Evolutionary conservation across 2,113 vertebrate genomes (phyloP).

Genomic region (Nannospalax galili): DNA sequence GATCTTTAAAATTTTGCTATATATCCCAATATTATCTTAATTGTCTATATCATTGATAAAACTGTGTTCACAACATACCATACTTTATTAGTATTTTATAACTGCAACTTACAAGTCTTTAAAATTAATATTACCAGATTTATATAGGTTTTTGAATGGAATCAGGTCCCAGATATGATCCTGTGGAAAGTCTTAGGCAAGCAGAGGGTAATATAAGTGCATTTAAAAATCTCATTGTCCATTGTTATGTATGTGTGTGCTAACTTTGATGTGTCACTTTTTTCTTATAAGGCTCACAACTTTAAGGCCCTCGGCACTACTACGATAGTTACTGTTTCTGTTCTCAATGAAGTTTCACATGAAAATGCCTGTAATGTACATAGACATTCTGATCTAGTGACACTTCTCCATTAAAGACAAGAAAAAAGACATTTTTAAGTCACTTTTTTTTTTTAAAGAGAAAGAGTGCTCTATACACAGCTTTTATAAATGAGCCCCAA

Average conservation of each 20-base stretch:
- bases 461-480: not conserved
- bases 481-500: constrained; percentile 56
- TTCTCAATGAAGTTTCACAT: constrained; percentile 12
- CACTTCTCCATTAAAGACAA: constrained; percentile 48
- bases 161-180: constrained; percentile 4
- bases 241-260: not conserved
- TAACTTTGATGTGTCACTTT: not conserved
- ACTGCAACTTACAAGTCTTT: not conserved
- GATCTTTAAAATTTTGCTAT: not conserved
- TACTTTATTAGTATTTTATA: not conserved
- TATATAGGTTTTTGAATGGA: constrained; percentile 42
- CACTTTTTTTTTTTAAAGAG: not conserved
- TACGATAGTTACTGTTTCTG: not conserved
- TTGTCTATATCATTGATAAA: constrained; percentile 32
- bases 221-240: not conserved
- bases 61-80: not conserved
- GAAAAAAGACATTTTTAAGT: constrained; percentile 29
- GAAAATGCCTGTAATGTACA: not conserved
- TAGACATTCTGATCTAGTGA: constrained; percentile 41
- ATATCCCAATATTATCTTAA: not conserved
- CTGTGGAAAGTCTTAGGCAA: constrained; percentile 28
- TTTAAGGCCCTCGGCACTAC: not conserved
- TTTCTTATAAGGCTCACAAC: constrained; percentile 25
- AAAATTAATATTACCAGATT: constrained; percentile 33
- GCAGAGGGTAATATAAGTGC: constrained; percentile 8